Base-by-base conservation (phyloP, 2,888 invertebrate species). In the Mantis religiosa region DNA sequence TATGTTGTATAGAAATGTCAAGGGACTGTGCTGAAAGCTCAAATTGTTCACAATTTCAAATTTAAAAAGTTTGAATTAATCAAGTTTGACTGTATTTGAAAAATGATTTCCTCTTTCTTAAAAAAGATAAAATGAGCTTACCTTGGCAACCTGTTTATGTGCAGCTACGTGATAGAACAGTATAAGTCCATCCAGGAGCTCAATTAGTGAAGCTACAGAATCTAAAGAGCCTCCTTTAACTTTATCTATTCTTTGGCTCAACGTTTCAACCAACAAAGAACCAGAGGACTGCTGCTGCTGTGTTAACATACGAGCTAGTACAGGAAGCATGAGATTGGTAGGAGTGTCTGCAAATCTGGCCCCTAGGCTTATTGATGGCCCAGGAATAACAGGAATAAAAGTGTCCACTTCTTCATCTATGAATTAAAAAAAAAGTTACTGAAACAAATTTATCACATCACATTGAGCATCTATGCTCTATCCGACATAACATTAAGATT, bases 81-180 rank as follows among this genome's bases (percentile, higher is more conserved):
- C n/a, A n/a, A n/a, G n/a, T n/a, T n/a, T n/a, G n/a, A n/a, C n/a
- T 15, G 14, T 12, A n/a, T 25, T 15, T 8, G 9, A 14, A 82
- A 27, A 27, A 12, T 82, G 30, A 15, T 25, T 34, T 34, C 34
- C 34, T 34, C 34, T 34, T 34, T 34, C 34, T 34, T 34, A 34
- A 7, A 34, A 82, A 20, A 20, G 30, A 12, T n/a, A 86, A 25
- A 83, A 30, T 28, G n/a, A 3, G 71, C 88, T 87, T 89, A 90
- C 91, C 91, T 93, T 95, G 84, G 94, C 94, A 84, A 95, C 93
- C 91, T 96, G 96, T 91, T 96, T 96, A 91, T 96, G 95, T 1
- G 96, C 96, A 41, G 95, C 94, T 9, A 95, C 94, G 90, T 96
- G 95, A 91, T 96, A 97, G 87, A 97, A 93, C 0, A 96, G 93